Evolutionary conservation across 1,140 invertebrate genomes (phyloP), one percentile per base, ranked within the genome.

Genomic region (Bursaphelenchus mucronatus): DNA sequence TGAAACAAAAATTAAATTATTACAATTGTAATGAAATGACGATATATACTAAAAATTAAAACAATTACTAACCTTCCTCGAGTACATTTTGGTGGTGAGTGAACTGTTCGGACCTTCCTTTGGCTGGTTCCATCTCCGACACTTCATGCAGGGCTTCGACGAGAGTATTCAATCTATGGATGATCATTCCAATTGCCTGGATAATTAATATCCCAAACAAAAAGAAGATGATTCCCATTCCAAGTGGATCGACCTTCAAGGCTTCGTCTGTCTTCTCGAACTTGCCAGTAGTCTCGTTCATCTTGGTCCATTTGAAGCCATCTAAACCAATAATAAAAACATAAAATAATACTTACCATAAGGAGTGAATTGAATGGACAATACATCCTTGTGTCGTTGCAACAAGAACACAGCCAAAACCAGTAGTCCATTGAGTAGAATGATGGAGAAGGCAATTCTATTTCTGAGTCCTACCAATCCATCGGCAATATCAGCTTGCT

Each of bases 371-470:
- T 77, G 50, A 19, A 80, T 69, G 30, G 71, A 79, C 9, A 84
- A 66, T 15, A 78, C 79, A 62, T 83, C 76, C 56, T 83, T 82
- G 50, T 83, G 76, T 45, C 68, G 67, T 67, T 85, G 83, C 40
- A 85, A 81, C 45, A 83, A 78, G 51, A 84, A 80, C 9, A 84
- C 81, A 47, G 84, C 82, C 13, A 86, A 72, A 8, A 84, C 83
- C 71, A 85, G 84, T 15, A 86, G 69, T 19, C 82, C 81, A 71
- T 86, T 86, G 5, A 86, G 73, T 68, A 86, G 82, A 53, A 85
- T 80, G 70, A 84, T 84, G n/a, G 82, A 81, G 56, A 86, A 83
- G 1, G 83, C 82, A 30, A 85, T 82, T 47, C 85, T 82, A 70
- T 86, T 86, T 47, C 85, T 75, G 7, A 86, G 69, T 11, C 76